A percentile compares a stretch with the other conserved stretches of the same genome.
phyloP scores from a whole-genome alignment of 2,113 vertebrate species.

The Forbesichthys agassizii region DNA sequence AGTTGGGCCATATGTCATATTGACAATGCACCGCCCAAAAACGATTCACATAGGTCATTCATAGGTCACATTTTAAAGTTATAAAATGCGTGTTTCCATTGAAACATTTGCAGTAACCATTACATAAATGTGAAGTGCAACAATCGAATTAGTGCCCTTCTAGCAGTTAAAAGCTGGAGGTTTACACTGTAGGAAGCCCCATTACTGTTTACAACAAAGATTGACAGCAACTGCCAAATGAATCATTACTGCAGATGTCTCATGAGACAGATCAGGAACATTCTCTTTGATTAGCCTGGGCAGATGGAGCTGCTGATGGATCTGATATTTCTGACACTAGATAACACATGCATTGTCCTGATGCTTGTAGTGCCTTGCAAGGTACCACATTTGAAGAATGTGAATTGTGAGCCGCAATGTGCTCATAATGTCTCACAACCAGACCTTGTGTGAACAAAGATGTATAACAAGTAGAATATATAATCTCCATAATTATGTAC shows the following conservation, averaged over 20 bases:
- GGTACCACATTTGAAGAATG: slow-evolving; percentile 3
- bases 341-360: neutral
- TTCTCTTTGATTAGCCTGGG: neutral
- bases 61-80: no score
- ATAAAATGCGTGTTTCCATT: no score
- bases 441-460: slow-evolving; percentile 7
- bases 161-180: neutral
- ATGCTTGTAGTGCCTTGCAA: neutral
- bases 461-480: slow-evolving; percentile 9
- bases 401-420: neutral
- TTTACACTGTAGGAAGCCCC: neutral
- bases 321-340: no score
- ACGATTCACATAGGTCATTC: no score
- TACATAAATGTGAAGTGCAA: neutral
- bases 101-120: no score
- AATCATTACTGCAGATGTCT: neutral
- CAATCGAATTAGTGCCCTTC: neutral
- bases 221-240: neutral
- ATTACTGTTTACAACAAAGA: neutral
- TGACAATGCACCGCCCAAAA: no score
- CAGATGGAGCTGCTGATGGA: slow-evolving; percentile 2
- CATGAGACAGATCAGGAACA: neutral
- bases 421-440: neutral
- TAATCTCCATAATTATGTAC: slow-evolving; percentile 15
- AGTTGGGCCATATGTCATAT: no score